Evolutionary conservation across 2,113 vertebrate genomes (phyloP).

Genomic region (Axis porcinus): DNA sequence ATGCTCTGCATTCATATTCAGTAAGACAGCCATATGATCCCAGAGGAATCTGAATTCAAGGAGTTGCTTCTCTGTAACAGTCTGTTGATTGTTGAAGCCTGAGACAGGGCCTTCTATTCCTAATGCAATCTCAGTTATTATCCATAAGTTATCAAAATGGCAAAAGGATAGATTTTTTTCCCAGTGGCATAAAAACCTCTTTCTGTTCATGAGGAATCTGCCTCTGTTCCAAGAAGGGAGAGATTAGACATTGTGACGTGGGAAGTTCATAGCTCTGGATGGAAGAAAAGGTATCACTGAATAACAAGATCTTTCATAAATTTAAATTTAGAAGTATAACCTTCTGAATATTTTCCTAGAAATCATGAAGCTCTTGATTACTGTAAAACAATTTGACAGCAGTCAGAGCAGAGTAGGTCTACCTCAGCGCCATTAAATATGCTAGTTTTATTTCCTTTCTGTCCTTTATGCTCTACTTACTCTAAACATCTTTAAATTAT

Average conservation of each 20-base stretch:
- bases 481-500: constrained; percentile 60
- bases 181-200: neutral
- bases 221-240: neutral
- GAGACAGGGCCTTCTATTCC: neutral
- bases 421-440: neutral
- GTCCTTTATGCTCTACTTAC: constrained; percentile 47
- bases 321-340: neutral
- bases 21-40: neutral
- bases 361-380: constrained; percentile 16
- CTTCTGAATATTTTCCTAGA: neutral
- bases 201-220: neutral
- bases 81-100: neutral
- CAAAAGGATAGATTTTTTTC: neutral
- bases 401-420: neutral
- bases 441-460: constrained; percentile 4
- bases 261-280: neutral
- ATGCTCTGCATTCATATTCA: neutral
- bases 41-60: neutral
- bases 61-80: neutral
- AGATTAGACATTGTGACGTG: neutral
- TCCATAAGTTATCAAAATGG: neutral
- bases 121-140: neutral
- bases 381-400: constrained; percentile 17
- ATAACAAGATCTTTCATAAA: neutral
- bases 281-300: neutral